Conservation (phyloP, 1,140 invertebrate genomes). For the Drosophila neocordata region DNA sequence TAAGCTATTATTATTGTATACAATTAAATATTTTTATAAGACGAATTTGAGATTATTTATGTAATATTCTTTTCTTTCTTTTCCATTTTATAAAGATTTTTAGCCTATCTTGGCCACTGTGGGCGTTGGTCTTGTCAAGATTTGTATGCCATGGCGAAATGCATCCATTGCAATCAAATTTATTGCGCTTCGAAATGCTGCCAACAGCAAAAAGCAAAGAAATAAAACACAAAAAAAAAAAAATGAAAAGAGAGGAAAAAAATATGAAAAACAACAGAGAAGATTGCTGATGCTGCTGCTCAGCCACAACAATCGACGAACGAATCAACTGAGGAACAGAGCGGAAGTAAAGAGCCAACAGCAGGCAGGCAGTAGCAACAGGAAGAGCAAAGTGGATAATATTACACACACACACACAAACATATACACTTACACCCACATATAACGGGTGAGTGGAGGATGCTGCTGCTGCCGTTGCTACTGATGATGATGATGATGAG, state of each 20-base stretch:
- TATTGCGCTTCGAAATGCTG: constrained; percentile 51
- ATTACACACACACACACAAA: constrained; percentile 47
- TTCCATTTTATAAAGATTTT: not conserved
- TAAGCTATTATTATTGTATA: too few species aligned
- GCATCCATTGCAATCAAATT: constrained; percentile 63
- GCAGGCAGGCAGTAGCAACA: constrained; percentile 60
- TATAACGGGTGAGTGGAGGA: not conserved
- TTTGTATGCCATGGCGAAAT: constrained; percentile 38
- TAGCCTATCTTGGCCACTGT: not conserved
- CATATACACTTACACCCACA: not conserved
- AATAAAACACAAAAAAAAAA: constrained; percentile 17
- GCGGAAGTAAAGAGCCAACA: constrained; percentile 23
- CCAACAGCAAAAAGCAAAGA: constrained; percentile 29
- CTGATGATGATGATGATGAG: not conserved
- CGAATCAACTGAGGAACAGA: constrained; percentile 22
- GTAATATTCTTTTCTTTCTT: too few species aligned
- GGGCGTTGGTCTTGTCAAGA: constrained; percentile 25
- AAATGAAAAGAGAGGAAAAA: not conserved
- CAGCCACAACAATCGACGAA: constrained; percentile 37
- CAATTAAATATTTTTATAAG: too few species aligned
- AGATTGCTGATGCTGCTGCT: not conserved
- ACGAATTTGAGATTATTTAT: too few species aligned
- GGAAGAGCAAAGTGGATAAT: constrained; percentile 69
- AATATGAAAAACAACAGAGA: constrained; percentile 13
- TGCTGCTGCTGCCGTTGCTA: constrained; percentile 8